A percentile compares a stretch with the other conserved stretches of the same genome.
phyloP scores from a whole-genome alignment of 1,140 invertebrate genomes.

The Anastrepha ludens region DNA sequence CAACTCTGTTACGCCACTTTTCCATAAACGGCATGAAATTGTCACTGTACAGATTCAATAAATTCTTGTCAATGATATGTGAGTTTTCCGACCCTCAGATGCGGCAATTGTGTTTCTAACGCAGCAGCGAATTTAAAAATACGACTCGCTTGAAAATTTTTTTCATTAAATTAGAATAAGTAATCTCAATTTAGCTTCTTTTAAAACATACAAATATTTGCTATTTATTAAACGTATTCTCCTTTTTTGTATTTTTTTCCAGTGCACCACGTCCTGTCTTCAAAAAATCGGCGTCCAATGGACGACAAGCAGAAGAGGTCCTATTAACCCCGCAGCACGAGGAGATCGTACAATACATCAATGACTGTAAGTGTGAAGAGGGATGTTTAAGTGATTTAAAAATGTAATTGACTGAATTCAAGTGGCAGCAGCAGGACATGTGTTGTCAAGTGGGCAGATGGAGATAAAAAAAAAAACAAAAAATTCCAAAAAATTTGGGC shows the following conservation, averaged over 20 bases:
- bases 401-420: background rate
- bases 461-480: background rate
- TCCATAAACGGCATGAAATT: too few relatives aligned
- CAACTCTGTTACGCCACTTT: too few relatives aligned
- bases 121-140: too few relatives aligned
- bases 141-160: too few relatives aligned
- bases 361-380: conserved; percentile 67
- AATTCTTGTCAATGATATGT: too few relatives aligned
- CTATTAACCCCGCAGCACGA: conserved; percentile 75
- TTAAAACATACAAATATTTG: background rate
- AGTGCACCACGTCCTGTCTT: conserved; percentile 75
- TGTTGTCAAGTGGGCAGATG: background rate
- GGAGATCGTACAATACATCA: conserved; percentile 75
- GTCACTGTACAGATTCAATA: too few relatives aligned
- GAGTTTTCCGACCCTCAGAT: too few relatives aligned
- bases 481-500: background rate
- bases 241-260: background rate
- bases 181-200: too few relatives aligned
- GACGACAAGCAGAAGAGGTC: conserved; percentile 67
- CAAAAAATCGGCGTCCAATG: conserved; percentile 71
- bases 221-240: background rate
- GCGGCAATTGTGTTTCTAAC: too few relatives aligned
- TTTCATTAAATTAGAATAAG: too few relatives aligned
- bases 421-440: background rate
- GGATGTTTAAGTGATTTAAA: background rate